Percentiles rank a stretch among this genome's conserved stretches.
Conservation (phyloP, 2,113 vertebrate genomes). For the Loxodonta africana region DNA sequence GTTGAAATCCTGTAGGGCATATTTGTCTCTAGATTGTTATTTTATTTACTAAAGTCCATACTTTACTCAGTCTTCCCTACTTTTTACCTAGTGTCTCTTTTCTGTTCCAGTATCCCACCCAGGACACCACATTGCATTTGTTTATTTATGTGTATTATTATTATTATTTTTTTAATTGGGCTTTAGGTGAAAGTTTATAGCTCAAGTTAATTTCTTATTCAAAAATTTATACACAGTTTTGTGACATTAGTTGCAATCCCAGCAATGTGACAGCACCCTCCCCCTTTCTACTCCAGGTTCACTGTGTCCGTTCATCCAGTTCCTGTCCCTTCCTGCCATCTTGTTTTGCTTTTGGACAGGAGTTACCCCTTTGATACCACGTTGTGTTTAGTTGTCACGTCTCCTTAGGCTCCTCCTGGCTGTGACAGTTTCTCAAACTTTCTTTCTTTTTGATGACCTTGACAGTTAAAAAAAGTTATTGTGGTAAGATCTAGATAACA, state of each 20-base stretch:
- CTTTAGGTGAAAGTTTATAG: too few relatives aligned
- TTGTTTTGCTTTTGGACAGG: too few relatives aligned
- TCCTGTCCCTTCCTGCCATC: too few relatives aligned
- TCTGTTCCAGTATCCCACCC: neutral
- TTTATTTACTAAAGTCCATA: neutral
- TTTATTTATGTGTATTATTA: too few relatives aligned
- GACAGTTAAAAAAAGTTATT: neutral
- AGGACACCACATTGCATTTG: neutral
- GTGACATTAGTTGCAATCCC: too few relatives aligned
- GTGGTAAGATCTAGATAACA: neutral
- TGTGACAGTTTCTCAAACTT: neutral
- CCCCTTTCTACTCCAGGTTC: too few relatives aligned
- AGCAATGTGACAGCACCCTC: too few relatives aligned
- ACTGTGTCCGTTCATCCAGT: too few relatives aligned
- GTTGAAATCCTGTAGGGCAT: neutral
- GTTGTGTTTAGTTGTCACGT: neutral
- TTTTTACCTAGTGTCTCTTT: conserved; percentile 21
- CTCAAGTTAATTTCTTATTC: too few relatives aligned
- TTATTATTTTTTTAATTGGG: too few relatives aligned
- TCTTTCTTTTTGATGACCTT: conserved; percentile 37
- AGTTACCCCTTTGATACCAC: too few relatives aligned
- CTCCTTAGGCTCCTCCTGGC: conserved; percentile 36
- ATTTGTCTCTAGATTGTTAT: neutral
- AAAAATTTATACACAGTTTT: too few relatives aligned
- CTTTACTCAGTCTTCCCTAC: conserved; percentile 6